Evolutionary conservation across 1,140 invertebrate genomes (phyloP), one percentile per base, ranked within the genome.

Genomic region (Mylabris phalerata): DNA sequence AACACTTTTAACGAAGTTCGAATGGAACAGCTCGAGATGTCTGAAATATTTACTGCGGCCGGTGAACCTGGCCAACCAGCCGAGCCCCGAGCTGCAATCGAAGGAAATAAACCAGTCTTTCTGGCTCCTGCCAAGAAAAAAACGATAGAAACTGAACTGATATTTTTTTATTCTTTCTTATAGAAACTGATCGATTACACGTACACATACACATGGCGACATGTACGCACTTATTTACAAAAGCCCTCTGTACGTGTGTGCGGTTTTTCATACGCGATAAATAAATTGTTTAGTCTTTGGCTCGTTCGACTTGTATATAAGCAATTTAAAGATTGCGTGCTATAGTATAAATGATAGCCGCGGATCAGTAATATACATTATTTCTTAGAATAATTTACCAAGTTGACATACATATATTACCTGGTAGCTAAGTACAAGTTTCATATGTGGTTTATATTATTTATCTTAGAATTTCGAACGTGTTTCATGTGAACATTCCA

Each of bases 1-100:
- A 32, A 32, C 32, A 32, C 32, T 32, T 32, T 32, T 32, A 32
- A 32, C 32, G 32, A 32, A 32, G 32, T 32, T 32, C 32, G 32
- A 32, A 32, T 32, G 32, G 32, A 32, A 32, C 32, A 32, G 42
- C 51, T 4, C 42, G 51, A 54, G 51, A 54, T 54, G 57, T 62
- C 65, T 64, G 58, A 66, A 64, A 66, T 64, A 64, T 66, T 62
- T 64, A 64, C 62, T 62, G 65, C 42, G 62, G 65, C 59, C 65
- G 65, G 57, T 66, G 65, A 66, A 66, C 65, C 55, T 66, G 59
- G 54, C 59, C 57, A 66, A 64, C 59, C 59, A 64, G 57, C 54
- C 54, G 57, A 54, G 64, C 64, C 61, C 47, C 61, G 27, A 59
- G 58, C 59, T 59, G 46, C 50, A 32, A 32, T 32, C 56, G 57